These are phyloP conservation scores for Accipiter virgatus DNA, from an alignment of 2,113 vertebrate species.

Conservation along the genomic window DNA sequence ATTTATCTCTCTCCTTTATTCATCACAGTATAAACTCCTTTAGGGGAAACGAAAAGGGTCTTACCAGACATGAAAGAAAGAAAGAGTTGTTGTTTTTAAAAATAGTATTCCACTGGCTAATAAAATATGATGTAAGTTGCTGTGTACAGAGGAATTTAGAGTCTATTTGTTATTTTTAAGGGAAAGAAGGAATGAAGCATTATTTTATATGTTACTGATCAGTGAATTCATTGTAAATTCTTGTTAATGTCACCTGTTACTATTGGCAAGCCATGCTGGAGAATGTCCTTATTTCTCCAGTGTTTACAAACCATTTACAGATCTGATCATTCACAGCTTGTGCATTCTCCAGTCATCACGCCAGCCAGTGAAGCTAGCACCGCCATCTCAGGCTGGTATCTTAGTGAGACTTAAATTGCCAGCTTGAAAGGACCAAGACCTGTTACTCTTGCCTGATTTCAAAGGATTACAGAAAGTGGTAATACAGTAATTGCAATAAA, in stretches of 20 bases:
- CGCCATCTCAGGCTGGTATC: background rate
- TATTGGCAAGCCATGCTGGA: background rate
- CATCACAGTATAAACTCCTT: background rate
- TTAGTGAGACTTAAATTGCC: background rate
- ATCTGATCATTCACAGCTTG: background rate
- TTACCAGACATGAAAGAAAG: background rate
- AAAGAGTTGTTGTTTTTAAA: background rate
- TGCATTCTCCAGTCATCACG: background rate
- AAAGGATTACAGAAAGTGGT: background rate
- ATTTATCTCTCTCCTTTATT: conserved; percentile 28
- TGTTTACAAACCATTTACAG: background rate
- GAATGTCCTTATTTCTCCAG: background rate
- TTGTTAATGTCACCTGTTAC: background rate
- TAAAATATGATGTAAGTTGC: conserved; percentile 3
- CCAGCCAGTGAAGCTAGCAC: conserved; percentile 10
- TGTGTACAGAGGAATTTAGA: background rate
- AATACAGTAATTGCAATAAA: background rate
- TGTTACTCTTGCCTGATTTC: background rate
- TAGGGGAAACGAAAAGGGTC: background rate
- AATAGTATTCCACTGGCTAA: background rate
- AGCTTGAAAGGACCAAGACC: background rate
- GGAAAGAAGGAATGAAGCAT: background rate
- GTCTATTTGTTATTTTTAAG: background rate
- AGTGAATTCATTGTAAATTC: conserved; percentile 8
- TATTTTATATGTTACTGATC: background rate